Evolutionary conservation across 2,113 vertebrate genomes (phyloP).

Genomic region (Mormyrus iriodes): DNA sequence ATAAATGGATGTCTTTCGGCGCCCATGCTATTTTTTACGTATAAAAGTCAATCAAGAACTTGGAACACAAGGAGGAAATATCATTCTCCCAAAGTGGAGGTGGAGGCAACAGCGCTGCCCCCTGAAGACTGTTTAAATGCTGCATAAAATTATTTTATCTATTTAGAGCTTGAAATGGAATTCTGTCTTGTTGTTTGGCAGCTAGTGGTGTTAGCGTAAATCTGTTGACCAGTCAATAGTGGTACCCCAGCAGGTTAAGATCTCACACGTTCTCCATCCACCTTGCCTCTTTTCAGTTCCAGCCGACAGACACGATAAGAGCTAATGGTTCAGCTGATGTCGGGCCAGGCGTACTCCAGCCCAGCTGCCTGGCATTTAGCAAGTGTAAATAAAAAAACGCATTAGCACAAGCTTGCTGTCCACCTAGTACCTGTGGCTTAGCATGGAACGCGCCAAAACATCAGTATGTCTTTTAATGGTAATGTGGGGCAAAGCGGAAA

Average conservation of each 20-base stretch:
- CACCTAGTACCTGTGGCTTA: not conserved
- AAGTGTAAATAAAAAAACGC: not conserved
- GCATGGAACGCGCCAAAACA: not conserved
- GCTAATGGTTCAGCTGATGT: not conserved
- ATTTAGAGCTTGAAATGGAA: not conserved
- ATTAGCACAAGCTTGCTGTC: not conserved
- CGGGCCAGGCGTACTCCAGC: not conserved
- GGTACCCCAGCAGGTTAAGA: not conserved
- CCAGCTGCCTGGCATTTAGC: not conserved
- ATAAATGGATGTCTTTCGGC: not conserved
- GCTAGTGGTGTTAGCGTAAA: not conserved
- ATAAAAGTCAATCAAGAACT: not conserved
- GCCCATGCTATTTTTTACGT: not conserved
- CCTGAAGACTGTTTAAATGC: not conserved
- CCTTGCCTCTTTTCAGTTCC: not conserved
- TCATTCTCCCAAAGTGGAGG: not conserved
- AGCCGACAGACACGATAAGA: not conserved
- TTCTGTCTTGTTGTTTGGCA: not conserved
- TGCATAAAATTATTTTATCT: not conserved
- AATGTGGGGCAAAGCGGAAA: not conserved
- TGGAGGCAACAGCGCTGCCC: not conserved
- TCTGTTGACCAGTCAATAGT: not conserved
- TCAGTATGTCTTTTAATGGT: not conserved
- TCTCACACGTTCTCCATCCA: not conserved
- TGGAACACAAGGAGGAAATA: not conserved